Evolutionary conservation across 2,113 vertebrate genomes (phyloP).

Genomic region (Indicator indicator): DNA sequence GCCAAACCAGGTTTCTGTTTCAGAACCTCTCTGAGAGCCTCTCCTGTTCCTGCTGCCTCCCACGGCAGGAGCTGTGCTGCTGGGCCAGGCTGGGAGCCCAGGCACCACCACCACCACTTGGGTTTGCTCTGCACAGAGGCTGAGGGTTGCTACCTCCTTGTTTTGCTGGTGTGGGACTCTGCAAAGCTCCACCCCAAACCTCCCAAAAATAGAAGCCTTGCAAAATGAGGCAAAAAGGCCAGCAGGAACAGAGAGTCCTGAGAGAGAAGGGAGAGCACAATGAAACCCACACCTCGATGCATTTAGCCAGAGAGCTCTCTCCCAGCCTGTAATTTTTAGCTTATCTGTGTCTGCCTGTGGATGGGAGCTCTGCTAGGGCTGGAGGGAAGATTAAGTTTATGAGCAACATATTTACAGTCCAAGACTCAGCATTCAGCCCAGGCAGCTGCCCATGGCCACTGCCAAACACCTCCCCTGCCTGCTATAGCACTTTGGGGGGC

Average conservation of each 20-base stretch:
- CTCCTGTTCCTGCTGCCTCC: neutral
- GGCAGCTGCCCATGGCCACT: neutral
- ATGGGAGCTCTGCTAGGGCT: slow-evolving; percentile 3
- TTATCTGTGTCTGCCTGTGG: slow-evolving; percentile 24
- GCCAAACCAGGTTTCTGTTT: neutral
- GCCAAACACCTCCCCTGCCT: neutral
- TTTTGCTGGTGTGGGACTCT: slow-evolving; percentile 37
- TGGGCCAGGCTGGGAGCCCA: neutral
- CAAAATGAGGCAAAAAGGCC: slow-evolving; percentile 68
- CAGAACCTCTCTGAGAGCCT: neutral
- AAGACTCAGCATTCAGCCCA: neutral
- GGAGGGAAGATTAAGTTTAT: slow-evolving; percentile 6
- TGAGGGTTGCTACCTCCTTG: slow-evolving; percentile 29
- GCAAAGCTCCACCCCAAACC: slow-evolving; percentile 39
- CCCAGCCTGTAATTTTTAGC: slow-evolving; percentile 27
- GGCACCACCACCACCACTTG: neutral
- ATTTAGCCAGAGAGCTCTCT: slow-evolving; percentile 1
- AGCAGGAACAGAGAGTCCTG: slow-evolving; percentile 50
- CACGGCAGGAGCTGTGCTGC: neutral
- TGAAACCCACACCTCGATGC: slow-evolving; percentile 33
- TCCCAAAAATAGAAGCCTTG: slow-evolving; percentile 70
- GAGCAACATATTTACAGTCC: neutral
- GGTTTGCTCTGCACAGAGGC: neutral
- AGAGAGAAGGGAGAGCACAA: slow-evolving; percentile 20
- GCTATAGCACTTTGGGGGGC: neutral